Base-by-base conservation (phyloP, 37 sponge, comb jelly and placozoan genomes). In the Agelas oroides region DNA sequence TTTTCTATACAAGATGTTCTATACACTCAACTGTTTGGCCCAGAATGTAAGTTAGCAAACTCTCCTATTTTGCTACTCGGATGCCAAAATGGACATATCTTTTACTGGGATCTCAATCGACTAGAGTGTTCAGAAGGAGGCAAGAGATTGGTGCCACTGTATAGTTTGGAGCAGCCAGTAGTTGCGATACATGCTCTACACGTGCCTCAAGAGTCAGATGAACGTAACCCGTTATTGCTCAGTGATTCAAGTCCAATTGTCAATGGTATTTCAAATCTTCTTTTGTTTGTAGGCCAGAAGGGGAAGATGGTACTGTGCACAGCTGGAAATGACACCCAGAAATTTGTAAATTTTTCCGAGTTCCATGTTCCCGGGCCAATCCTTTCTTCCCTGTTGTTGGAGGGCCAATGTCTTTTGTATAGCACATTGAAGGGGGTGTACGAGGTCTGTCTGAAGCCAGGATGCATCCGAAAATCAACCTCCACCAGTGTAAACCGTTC, bases 111-210 rank as follows among this genome's bases (percentile, higher is more conserved):
- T 13, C 20, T 68, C 20, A 68, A 59, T 31, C 61, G 12, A 0
- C 21, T 30, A 12, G 21, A 17, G 37, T 53, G 39, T 35, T 25
- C 17, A 17, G 53, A 58, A 55, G 40, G 60, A 38, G 23, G n/a
- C 21, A 40, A 33, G 18, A 19, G 25, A 21, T 18, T 78, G 31
- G 17, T 2, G n/a, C 79, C 79, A 24, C 53, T 78, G 30, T 65
- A 78, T 28, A 78, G 53, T 35, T 30, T 78, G 15, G 79, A 78
- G 16, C 79, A 78, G 66, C 79, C 79, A 59, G 53, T 78, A 0
- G 30, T 78, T 23, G 65, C 37, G 2, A 46, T 78, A 61, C 79
- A 78, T 46, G 39, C 37, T 65, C 16, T 28, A 23, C 53, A 46
- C 64, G 63, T 78, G 28, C 79, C 79, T 5, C 25, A 61, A 23